phyloP scores from a whole-genome alignment of 2,888 invertebrate genomes.

The Erebia ligea region DNA sequence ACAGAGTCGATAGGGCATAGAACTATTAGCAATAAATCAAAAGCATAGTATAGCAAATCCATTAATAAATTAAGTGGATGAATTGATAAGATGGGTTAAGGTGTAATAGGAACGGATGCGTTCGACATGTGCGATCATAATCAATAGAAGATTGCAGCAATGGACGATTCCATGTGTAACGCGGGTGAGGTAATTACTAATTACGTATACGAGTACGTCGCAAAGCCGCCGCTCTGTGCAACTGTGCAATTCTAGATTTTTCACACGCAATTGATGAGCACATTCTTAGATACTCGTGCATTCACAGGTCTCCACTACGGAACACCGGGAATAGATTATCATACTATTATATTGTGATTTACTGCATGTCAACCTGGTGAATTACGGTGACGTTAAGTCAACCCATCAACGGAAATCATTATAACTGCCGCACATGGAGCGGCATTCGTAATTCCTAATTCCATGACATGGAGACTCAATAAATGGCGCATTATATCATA shows the following conservation, averaged over 20 bases:
- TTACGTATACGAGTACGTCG: no score
- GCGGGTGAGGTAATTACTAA: conserved; percentile 67
- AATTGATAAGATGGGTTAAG: conserved; percentile 22
- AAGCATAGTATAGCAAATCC: background rate
- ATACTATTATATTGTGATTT: conserved; percentile 41
- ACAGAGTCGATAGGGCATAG: no score
- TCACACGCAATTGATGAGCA: conserved; percentile 64
- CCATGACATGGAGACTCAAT: conserved; percentile 21
- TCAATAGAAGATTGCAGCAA: conserved; percentile 69
- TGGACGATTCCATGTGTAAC: conserved; percentile 58
- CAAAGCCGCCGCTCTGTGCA: conserved; percentile 47
- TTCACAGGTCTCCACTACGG: conserved; percentile 32
- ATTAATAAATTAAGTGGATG: background rate
- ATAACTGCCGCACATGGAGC: conserved; percentile 29
- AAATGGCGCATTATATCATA: conserved; percentile 3
- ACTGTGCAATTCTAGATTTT: conserved; percentile 60
- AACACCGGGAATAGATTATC: conserved; percentile 34
- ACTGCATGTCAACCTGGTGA: conserved; percentile 29
- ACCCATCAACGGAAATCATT: conserved; percentile 32
- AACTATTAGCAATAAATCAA: background rate
- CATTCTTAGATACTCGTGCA: conserved; percentile 37
- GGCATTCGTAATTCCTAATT: no score
- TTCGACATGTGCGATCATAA: conserved; percentile 62
- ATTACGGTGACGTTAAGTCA: conserved; percentile 19
- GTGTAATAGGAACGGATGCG: conserved; percentile 52